A percentile compares a stretch with the other conserved stretches of the same genome.
These are phyloP conservation scores for Pitangus sulphuratus DNA, from an alignment of 2,797 vertebrate species.

Conservation along the genomic window DNA sequence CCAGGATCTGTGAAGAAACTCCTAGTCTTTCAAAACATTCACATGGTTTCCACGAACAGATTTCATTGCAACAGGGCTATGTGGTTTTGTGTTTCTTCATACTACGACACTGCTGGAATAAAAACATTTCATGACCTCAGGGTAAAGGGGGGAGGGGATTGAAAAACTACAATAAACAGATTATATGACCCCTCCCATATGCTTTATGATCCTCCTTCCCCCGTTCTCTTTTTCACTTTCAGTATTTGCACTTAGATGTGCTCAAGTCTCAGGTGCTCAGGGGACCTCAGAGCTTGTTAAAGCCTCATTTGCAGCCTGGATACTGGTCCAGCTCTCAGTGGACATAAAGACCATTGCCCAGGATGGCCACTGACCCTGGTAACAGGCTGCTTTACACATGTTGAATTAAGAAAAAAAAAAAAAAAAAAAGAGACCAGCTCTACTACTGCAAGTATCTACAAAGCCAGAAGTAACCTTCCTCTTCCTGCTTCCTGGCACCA, in stretches of 20 bases:
- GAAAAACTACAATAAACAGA: not conserved
- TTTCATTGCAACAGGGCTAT: slow-evolving; percentile 23
- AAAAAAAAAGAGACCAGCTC: not conserved
- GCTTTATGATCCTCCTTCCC: not conserved
- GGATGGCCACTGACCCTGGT: not conserved
- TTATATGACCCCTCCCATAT: fast-evolving
- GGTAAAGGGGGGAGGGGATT: not conserved
- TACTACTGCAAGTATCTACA: not conserved
- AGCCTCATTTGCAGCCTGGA: not conserved
- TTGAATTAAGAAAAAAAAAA: not conserved
- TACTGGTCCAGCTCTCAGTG: not conserved
- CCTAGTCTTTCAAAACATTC: slow-evolving; percentile 31
- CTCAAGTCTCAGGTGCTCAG: not conserved
- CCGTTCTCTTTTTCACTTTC: not conserved
- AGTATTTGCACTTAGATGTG: not conserved
- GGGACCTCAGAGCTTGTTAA: not conserved
- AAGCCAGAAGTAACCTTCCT: not conserved
- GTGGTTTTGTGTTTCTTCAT: slow-evolving; percentile 34
- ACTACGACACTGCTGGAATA: not conserved
- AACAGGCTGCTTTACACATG: not conserved
- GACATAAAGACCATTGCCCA: not conserved
- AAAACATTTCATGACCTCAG: not conserved
- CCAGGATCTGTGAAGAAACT: slow-evolving; percentile 48
- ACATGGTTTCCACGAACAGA: slow-evolving; percentile 24
- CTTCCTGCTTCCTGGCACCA: not conserved